phyloP scores from a whole-genome alignment of 2,888 invertebrate species.

The Nebria salina region DNA sequence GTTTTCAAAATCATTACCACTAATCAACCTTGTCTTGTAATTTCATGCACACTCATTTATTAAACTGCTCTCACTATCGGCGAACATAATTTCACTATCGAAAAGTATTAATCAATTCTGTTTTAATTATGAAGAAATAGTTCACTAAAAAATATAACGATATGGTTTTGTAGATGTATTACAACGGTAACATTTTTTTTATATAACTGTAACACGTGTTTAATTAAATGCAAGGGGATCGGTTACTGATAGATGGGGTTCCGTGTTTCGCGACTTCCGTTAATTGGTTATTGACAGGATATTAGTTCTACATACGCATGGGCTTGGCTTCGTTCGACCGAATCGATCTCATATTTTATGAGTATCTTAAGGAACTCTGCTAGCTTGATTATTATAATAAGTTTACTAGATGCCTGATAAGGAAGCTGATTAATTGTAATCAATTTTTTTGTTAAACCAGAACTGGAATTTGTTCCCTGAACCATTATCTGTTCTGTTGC shows the following conservation, averaged over 20 bases:
- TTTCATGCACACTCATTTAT: constrained; percentile 38
- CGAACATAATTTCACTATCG: constrained; percentile 39
- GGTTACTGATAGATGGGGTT: constrained; percentile 34
- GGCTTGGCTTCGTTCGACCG: constrained; percentile 35
- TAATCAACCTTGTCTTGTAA: constrained; percentile 29
- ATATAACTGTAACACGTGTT: not conserved
- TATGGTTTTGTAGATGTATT: not conserved
- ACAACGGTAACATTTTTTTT: constrained; percentile 3
- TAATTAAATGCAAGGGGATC: constrained; percentile 41
- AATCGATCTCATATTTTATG: constrained; percentile 4
- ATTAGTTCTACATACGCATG: constrained; percentile 40
- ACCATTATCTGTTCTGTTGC: not conserved
- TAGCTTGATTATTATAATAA: not conserved
- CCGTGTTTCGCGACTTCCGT: constrained; percentile 41
- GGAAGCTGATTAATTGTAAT: not conserved
- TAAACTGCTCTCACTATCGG: not conserved
- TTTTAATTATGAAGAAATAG: constrained; percentile 7
- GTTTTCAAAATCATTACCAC: constrained; percentile 28
- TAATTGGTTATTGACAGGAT: constrained; percentile 47
- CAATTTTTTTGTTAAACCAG: not conserved
- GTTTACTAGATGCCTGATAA: not conserved
- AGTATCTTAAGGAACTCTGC: not conserved
- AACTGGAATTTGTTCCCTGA: no score
- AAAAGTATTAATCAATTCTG: constrained; percentile 31
- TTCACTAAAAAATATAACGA: constrained; percentile 2